Evolutionary conservation across 2,888 invertebrate species (phyloP).

Genomic region (Nomada lathburiana): DNA sequence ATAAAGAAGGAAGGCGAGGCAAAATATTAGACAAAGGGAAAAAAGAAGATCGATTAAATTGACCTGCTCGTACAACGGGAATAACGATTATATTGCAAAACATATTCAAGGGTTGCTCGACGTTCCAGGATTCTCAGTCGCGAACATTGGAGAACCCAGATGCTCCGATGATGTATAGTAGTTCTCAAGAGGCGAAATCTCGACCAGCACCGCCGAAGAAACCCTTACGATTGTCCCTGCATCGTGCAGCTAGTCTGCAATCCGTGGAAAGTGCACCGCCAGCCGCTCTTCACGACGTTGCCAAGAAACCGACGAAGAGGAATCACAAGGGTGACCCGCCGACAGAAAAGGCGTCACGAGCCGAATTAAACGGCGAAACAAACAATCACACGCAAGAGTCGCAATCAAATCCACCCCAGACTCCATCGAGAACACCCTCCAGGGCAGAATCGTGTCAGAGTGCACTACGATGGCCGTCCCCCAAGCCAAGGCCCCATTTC

Average conservation of each 20-base stretch:
- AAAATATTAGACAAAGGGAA: too few species aligned
- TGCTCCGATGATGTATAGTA: constrained; percentile 66
- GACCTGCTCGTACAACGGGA: too few species aligned
- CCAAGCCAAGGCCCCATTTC: constrained; percentile 80
- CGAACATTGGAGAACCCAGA: constrained; percentile 77
- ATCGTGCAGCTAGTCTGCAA: constrained; percentile 93
- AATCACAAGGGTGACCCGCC: constrained; percentile 86
- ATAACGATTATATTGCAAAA: too few species aligned
- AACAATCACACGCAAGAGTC: constrained; percentile 64
- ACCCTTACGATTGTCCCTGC: constrained; percentile 92
- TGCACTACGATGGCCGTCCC: constrained; percentile 81
- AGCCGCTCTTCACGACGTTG: constrained; percentile 71
- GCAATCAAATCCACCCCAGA: constrained; percentile 72
- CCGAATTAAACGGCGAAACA: constrained; percentile 67
- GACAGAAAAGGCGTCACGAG: constrained; percentile 66
- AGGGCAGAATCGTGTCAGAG: constrained; percentile 83
- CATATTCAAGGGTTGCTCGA: neutral
- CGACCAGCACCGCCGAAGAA: constrained; percentile 94
- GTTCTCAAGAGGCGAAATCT: constrained; percentile 84
- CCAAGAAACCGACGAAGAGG: constrained; percentile 87
- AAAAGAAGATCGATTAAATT: too few species aligned
- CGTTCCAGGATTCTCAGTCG: constrained; percentile 76
- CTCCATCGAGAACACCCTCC: constrained; percentile 81
- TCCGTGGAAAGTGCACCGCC: constrained; percentile 87
- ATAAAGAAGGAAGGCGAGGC: too few species aligned